Conservation (phyloP, 2,797 vertebrate genomes). For the Potorous gilbertii region DNA sequence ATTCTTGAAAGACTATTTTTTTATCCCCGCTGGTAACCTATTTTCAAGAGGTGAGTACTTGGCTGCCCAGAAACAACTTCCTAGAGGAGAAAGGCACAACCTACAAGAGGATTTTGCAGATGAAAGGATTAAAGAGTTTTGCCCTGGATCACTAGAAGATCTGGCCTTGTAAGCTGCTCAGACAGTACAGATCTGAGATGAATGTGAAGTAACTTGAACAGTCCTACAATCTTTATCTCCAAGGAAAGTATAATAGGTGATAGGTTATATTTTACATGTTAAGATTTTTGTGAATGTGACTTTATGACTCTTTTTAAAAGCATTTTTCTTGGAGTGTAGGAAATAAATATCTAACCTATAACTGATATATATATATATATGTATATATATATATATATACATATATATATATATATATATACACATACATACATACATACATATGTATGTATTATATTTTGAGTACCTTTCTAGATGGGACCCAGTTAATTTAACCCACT, state of each 20-base stretch:
- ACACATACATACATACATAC: no score
- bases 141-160: not conserved
- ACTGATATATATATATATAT: not conserved
- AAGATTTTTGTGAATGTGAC: not conserved
- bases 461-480: not conserved
- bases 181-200: not conserved
- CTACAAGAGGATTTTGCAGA: not conserved
- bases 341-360: not conserved
- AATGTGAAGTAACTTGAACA: not conserved
- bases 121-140: not conserved
- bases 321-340: not conserved
- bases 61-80: not conserved
- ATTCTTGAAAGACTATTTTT: not conserved
- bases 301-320: not conserved
- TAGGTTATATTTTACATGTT: not conserved
- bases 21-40: not conserved
- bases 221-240: not conserved
- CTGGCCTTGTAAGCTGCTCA: not conserved
- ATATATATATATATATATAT: no score
- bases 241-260: not conserved
- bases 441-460: not conserved
- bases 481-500: not conserved
- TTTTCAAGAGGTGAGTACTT: not conserved
- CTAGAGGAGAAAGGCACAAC: not conserved
- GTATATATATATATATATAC: no score